These are phyloP conservation scores for Orgyia antiqua DNA, from an alignment of 2,888 invertebrate species.

Conservation along the genomic window DNA sequence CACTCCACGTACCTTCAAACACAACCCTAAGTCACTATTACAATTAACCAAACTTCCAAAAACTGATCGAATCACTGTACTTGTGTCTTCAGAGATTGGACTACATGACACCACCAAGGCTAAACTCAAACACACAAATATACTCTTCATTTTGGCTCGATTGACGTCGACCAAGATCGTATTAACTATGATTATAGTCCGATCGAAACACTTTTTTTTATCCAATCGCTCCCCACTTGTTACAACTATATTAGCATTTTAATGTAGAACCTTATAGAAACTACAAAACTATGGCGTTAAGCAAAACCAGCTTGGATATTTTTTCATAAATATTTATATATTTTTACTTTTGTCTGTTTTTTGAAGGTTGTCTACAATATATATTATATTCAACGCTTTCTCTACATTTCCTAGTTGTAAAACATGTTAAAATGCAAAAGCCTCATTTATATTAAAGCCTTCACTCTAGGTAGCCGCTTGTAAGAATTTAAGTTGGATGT, in stretches of 20 bases:
- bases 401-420: slow-evolving; percentile 14
- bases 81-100: slow-evolving; percentile 53
- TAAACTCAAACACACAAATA: slow-evolving; percentile 52
- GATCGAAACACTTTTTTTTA: slow-evolving; percentile 68
- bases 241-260: slow-evolving; percentile 60
- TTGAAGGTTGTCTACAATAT: slow-evolving; percentile 38
- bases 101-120: slow-evolving; percentile 45
- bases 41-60: slow-evolving; percentile 58
- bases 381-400: slow-evolving; percentile 20
- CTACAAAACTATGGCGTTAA: slow-evolving; percentile 58
- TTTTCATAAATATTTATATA: slow-evolving; percentile 62
- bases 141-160: slow-evolving; percentile 51
- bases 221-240: slow-evolving; percentile 64
- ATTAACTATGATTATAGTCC: slow-evolving; percentile 60
- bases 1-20: slow-evolving; percentile 60
- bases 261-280: slow-evolving; percentile 52
- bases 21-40: slow-evolving; percentile 63
- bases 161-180: slow-evolving; percentile 38
- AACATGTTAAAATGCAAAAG: slow-evolving; percentile 2
- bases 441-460: slow-evolving; percentile 5
- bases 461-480: too few relatives aligned
- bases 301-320: slow-evolving; percentile 57
- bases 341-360: slow-evolving; percentile 38
- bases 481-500: too few relatives aligned
- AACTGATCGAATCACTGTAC: slow-evolving; percentile 50